Evolutionary conservation across 2,797 vertebrate genomes (phyloP), one percentile per base, ranked within the genome.

Genomic region (Rhabdomys pumilio): DNA sequence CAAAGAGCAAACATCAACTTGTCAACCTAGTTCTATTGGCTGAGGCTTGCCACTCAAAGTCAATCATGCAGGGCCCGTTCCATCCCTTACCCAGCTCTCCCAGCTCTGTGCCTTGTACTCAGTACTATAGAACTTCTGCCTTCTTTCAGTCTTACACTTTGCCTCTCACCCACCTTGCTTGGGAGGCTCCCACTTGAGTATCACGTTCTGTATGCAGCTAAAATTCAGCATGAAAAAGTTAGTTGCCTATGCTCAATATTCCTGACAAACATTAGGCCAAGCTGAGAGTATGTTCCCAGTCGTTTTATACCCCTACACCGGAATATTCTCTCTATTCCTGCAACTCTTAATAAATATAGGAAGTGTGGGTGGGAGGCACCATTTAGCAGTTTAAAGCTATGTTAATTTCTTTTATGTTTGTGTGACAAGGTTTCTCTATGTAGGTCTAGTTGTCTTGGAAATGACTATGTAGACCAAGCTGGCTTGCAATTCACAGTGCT

Each of bases 331-430:
- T 57, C 69, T 59, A 19, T 0, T 4, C 26, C 17, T 57, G 34
- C 4, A 59, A 20, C 10, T 75, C 26, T 90, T 47, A 89, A 3
- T 80, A 85, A 77, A 77, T 34, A 63, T 31, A 73, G 57, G 73
- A 72, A 76, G 55, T 47, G 34, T 34, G 11, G 6, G 11, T 6
- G 3, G 12, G 9, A 31, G 53, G 14, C 26, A 1, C 41, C 29
- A 41, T 77, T 89, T 89, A 67, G 19, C 80, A 59, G 63, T 77
- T 93, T 73, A 79, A 86, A 97, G 4, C 20, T 57, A 75, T 89
- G 83, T 80, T 87, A 82, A 17, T 59, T 59, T 26, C 3, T 82
- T 59, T 59, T 61, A 38, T 61, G n/a, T 41, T 17, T 81, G n/a
- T 38, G n/a, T 13, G 6, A 20, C 55, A 26, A 24, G 7, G 7